Conservation (phyloP, 1,140 invertebrate genomes). For the Portunus trituberculatus region DNA sequence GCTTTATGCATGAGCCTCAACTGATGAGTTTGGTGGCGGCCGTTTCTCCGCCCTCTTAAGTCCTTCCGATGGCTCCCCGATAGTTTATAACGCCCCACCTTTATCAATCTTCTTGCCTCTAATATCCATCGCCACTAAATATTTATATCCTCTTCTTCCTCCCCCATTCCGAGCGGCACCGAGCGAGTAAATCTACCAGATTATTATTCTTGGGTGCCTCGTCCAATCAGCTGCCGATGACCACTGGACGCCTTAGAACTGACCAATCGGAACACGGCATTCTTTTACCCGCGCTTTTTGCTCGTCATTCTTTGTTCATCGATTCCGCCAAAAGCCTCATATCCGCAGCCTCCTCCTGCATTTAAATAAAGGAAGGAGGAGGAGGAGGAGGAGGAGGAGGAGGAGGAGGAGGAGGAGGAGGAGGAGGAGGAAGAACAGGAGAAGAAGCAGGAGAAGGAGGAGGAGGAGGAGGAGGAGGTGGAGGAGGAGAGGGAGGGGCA, state of each 20-base stretch:
- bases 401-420: background rate
- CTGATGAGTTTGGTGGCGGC: slow-evolving; percentile 67
- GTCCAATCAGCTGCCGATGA: slow-evolving; percentile 75
- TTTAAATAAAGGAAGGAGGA: slow-evolving; percentile 69
- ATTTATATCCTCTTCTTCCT: slow-evolving; percentile 71
- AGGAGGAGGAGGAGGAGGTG: background rate
- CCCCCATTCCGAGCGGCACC: slow-evolving; percentile 71
- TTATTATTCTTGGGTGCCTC: slow-evolving; percentile 76
- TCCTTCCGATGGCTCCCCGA: slow-evolving; percentile 73
- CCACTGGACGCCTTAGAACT: slow-evolving; percentile 72
- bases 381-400: background rate
- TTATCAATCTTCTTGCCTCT: slow-evolving; percentile 75
- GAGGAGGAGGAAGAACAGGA: background rate
- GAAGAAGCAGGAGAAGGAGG: background rate
- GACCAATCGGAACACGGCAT: slow-evolving; percentile 74
- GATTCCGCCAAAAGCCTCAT: slow-evolving; percentile 76
- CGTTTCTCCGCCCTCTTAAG: slow-evolving; percentile 69
- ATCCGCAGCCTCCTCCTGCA: slow-evolving; percentile 74
- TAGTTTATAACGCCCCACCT: slow-evolving; percentile 72
- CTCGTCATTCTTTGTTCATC: slow-evolving; percentile 76
- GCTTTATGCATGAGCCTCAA: slow-evolving; percentile 71
- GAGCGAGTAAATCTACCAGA: slow-evolving; percentile 75
- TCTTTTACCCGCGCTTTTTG: slow-evolving; percentile 75
- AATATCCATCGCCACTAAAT: slow-evolving; percentile 75
- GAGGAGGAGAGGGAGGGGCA: background rate